Conservation (phyloP, 1,140 invertebrate genomes). For the Pseudomyrmex cubaensis region DNA sequence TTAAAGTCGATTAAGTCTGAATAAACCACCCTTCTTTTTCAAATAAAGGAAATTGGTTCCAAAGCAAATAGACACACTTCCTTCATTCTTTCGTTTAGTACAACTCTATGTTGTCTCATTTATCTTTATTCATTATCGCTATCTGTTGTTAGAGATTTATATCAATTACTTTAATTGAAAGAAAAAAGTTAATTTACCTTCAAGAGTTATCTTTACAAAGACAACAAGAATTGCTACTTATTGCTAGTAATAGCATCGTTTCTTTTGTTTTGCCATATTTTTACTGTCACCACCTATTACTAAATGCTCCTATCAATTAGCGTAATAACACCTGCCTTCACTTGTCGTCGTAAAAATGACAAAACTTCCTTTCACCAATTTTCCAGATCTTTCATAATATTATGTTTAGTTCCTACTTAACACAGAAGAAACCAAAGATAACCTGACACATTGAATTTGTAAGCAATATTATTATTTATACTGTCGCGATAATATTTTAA, state of each 20-base stretch:
- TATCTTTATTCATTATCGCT: conserved; percentile 6
- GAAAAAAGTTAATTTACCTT: background rate
- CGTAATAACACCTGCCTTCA: background rate
- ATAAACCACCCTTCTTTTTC: background rate
- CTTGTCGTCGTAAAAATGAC: background rate
- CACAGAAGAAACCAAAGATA: background rate
- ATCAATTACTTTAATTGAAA: conserved; percentile 1
- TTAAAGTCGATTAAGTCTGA: background rate
- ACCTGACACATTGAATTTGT: background rate
- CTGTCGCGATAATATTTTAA: too few relatives aligned
- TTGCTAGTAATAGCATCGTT: background rate
- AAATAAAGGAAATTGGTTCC: background rate
- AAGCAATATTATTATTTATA: too few relatives aligned
- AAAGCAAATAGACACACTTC: background rate
- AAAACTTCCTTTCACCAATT: background rate
- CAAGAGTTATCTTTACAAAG: background rate
- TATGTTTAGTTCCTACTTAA: too few relatives aligned
- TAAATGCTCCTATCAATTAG: background rate
- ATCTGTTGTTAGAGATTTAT: background rate
- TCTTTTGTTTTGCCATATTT: background rate
- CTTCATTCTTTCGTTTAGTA: background rate
- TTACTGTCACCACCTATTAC: background rate
- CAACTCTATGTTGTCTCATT: background rate
- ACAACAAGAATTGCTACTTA: background rate
- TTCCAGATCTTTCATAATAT: background rate